Percentiles rank a stretch among this genome's conserved stretches.
Evolutionary conservation across 2,113 vertebrate genomes (phyloP).

Genomic region (Bagarius yarrelli): DNA sequence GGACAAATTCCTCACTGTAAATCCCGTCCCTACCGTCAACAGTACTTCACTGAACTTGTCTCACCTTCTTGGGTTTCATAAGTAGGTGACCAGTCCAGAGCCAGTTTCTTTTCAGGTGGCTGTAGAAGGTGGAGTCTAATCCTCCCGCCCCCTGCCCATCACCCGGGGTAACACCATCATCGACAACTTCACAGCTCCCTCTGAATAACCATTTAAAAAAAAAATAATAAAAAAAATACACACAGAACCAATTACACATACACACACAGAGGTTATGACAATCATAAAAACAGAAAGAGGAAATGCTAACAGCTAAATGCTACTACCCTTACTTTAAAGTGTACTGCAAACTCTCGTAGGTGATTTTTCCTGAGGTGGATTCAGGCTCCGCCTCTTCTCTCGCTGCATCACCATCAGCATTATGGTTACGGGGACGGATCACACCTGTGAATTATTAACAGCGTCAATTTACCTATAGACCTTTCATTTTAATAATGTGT

Average conservation of each 20-base stretch:
- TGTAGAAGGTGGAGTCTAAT: constrained; percentile 88
- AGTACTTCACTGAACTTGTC: background rate
- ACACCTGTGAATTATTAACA: constrained; percentile 6
- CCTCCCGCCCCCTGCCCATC: constrained; percentile 88
- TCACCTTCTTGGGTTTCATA: constrained; percentile 72
- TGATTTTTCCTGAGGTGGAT: background rate
- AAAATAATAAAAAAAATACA: background rate
- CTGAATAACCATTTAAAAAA: constrained; percentile 58
- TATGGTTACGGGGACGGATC: constrained; percentile 6
- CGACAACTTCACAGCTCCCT: constrained; percentile 78
- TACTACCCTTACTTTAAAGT: constrained; percentile 21
- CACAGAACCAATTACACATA: background rate
- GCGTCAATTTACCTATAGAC: background rate
- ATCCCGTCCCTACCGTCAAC: background rate
- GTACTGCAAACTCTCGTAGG: constrained; percentile 22
- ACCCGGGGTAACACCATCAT: constrained; percentile 83
- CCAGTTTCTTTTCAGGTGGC: constrained; percentile 95
- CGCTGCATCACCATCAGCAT: background rate
- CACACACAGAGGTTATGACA: background rate
- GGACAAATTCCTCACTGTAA: background rate
- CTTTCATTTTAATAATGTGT: background rate
- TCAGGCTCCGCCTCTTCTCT: constrained; percentile 9
- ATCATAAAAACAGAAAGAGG: too few species aligned
- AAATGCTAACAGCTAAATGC: background rate
- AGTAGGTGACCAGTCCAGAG: constrained; percentile 92